A percentile compares a stretch with the other conserved stretches of the same genome.
Conservation (phyloP, 2,797 vertebrate genomes). For the Delichon dasypus region DNA sequence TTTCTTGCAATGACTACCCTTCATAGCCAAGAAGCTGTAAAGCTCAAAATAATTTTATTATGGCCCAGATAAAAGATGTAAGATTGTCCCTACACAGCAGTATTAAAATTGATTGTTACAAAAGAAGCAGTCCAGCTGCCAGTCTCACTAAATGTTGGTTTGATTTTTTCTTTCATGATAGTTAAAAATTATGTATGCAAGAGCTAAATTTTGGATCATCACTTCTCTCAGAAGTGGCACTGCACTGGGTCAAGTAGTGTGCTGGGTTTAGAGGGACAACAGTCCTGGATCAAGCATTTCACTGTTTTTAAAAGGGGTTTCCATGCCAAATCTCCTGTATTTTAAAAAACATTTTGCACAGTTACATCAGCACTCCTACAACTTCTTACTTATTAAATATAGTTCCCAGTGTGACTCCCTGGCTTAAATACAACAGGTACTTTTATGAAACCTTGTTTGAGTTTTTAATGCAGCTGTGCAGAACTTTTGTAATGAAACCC, state of each 20-base stretch:
- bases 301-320: conserved; percentile 14
- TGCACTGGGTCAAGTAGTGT: not conserved
- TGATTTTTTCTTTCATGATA: not conserved
- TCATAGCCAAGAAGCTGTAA: not conserved
- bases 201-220: not conserved
- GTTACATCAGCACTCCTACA: conserved; percentile 61
- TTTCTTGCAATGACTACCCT: not conserved
- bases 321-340: conserved; percentile 35
- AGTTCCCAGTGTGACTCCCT: conserved; percentile 31
- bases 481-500: conserved; percentile 57
- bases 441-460: conserved; percentile 64
- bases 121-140: not conserved
- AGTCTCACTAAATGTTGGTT: not conserved
- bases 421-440: conserved; percentile 63
- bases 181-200: not conserved
- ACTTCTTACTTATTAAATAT: conserved; percentile 66
- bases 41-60: not conserved
- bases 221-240: not conserved
- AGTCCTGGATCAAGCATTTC: not conserved
- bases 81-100: not conserved
- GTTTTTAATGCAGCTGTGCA: conserved; percentile 66
- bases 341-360: conserved; percentile 52
- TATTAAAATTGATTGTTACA: not conserved
- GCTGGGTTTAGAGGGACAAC: not conserved
- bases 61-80: not conserved